Base-by-base conservation (phyloP, 37 sponge, comb jelly and placozoan species). In the Lycopodina hypogea region DNA sequence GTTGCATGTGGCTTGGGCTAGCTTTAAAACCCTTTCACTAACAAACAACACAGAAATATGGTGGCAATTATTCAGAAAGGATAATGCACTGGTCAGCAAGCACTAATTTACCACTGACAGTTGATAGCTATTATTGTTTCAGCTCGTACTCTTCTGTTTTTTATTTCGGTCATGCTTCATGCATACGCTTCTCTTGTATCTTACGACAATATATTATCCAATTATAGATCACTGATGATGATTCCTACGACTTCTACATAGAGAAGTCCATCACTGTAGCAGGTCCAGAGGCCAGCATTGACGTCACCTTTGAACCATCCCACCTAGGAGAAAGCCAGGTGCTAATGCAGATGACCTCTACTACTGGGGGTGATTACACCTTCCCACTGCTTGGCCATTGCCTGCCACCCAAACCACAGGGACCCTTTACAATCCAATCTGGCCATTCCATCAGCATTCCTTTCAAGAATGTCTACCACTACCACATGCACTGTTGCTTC, bases 351-450 rank as follows among this genome's bases (percentile, higher is more conserved):
- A 86, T 98, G 36, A 87, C 96, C 33, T 93, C 99, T 9, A 56
- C 72, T 22, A 59, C 80, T 18, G 99, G 95, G 41, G 99, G 99
- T 1, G 99, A 98, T 56, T 98, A 98, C 69, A 48, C 64, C 50
- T 85, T 98, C 77, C 99, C 99, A 22, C 82, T 98, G 28, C 21
- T 72, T 39, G 99, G 99, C 26, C 94, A 95, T 81, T 96, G 99
- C 53, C 87, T 93, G 39, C 71, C 72, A 1, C 96, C 99, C 61
- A 95, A 90, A 59, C 99, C 99, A 30, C 96, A 96, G 75, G 99
- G 99, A 0, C 99, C 99, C 26, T 93, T 84, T 73, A 78, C 81
- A 41, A 86, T 98, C 79, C 88, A 86, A 75, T 90, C 94, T 30
- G 94, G 96, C 17, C 52, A 68, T 14, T 96, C 77, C 32, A 90